A percentile compares a stretch with the other conserved stretches of the same genome.
These are phyloP conservation scores for Vicugna pacos DNA, from an alignment of 2,113 vertebrate species.

Conservation along the genomic window DNA sequence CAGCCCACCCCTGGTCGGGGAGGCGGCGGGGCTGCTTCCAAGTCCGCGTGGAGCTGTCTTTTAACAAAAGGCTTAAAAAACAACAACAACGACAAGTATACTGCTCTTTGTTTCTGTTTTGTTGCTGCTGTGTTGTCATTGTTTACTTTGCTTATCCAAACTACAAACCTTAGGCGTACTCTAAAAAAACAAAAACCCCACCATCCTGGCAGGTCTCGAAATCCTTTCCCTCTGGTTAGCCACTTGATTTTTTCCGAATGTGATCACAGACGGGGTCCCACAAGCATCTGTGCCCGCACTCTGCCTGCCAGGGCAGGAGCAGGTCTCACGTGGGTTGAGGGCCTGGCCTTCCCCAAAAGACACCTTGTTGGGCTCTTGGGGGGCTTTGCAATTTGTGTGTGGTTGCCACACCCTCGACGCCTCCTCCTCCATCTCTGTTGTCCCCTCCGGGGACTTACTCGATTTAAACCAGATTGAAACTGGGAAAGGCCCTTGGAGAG, in stretches of 20 bases:
- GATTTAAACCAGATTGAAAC: background rate
- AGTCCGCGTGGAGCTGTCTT: background rate
- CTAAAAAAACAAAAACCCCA: slow-evolving; percentile 43
- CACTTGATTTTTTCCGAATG: slow-evolving; percentile 87
- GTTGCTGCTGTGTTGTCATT: slow-evolving; percentile 64
- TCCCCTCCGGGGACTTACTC: background rate
- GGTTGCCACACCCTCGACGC: background rate
- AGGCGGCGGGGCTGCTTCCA: background rate
- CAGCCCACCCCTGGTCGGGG: background rate
- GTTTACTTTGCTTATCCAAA: slow-evolving; percentile 76
- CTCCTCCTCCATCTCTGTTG: background rate
- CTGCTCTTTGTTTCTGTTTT: slow-evolving; percentile 71
- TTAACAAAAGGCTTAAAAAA: slow-evolving; percentile 14
- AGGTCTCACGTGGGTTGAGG: slow-evolving; percentile 54
- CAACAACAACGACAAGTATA: background rate
- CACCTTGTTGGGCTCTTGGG: slow-evolving; percentile 77
- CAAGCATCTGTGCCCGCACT: slow-evolving; percentile 67
- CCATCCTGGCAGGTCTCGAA: slow-evolving; percentile 82
- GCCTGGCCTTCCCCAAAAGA: slow-evolving; percentile 25
- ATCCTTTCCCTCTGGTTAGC: slow-evolving; percentile 85
- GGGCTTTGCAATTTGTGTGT: background rate
- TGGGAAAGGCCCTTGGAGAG: background rate
- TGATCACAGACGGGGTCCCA: slow-evolving; percentile 81
- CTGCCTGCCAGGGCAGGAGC: slow-evolving; percentile 70
- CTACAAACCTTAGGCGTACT: slow-evolving; percentile 65